Percentiles rank a stretch among this genome's conserved stretches.
These are phyloP conservation scores for Rana temporaria DNA, from an alignment of 2,113 vertebrate species.

Conservation along the genomic window DNA sequence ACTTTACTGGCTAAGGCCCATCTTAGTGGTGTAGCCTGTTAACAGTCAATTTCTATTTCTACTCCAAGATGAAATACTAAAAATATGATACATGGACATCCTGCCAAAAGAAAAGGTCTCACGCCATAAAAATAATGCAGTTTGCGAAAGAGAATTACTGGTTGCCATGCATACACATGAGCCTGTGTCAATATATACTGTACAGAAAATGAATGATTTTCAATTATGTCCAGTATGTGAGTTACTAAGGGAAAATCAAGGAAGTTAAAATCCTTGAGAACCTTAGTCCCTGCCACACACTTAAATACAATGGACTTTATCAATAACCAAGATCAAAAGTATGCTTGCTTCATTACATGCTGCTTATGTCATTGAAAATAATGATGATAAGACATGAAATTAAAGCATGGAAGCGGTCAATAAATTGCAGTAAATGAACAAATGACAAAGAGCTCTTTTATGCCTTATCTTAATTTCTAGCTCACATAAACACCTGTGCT, in stretches of 20 bases:
- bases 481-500: background rate
- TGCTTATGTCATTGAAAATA: constrained; percentile 2
- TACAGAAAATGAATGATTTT: background rate
- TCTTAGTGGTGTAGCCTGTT: constrained; percentile 21
- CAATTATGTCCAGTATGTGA: too few species aligned
- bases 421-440: background rate
- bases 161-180: constrained; percentile 36
- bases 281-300: background rate
- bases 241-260: background rate
- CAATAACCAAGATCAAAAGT: constrained; percentile 1
- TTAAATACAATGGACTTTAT: background rate
- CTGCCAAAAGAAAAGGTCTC: constrained; percentile 19
- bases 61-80: constrained; percentile 34
- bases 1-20: background rate
- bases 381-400: background rate
- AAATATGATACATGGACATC: constrained; percentile 46
- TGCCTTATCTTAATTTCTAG: background rate
- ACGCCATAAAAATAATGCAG: constrained; percentile 39
- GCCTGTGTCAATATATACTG: constrained; percentile 2
- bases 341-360: constrained; percentile 17
- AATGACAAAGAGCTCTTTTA: constrained; percentile 1
- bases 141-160: constrained; percentile 34
- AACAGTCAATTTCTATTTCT: constrained; percentile 29
- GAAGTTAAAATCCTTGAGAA: too few species aligned
- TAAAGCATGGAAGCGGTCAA: background rate